Evolutionary conservation across 2,888 invertebrate genomes (phyloP).

Genomic region (Tetheella fluctuosa): DNA sequence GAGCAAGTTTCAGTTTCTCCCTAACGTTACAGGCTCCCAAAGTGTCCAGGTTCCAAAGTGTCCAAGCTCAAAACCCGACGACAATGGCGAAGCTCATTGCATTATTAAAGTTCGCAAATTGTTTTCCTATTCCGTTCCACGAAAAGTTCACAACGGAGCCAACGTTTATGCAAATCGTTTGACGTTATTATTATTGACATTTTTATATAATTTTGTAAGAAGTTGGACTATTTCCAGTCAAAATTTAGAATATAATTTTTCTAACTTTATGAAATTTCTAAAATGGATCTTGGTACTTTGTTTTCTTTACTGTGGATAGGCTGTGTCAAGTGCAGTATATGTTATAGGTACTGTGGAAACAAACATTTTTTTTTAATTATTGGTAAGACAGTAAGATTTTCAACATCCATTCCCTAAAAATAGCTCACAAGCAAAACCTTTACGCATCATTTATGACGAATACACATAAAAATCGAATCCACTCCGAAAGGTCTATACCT

Average conservation of each 20-base stretch:
- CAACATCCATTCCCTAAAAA: no score
- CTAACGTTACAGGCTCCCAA: constrained; percentile 37
- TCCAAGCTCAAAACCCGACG: constrained; percentile 24
- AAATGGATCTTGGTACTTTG: no score
- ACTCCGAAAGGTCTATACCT: constrained; percentile 5
- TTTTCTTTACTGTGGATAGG: no score
- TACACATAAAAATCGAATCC: not conserved
- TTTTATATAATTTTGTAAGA: not conserved
- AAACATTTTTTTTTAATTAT: no score
- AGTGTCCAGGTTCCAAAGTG: no score
- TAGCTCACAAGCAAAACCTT: not conserved
- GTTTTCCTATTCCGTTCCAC: not conserved
- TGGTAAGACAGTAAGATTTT: no score
- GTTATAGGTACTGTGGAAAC: no score
- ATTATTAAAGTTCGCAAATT: constrained; percentile 6
- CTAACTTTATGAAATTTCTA: no score
- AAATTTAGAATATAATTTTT: not conserved
- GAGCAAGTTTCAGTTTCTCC: constrained; percentile 23
- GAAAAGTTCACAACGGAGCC: not conserved
- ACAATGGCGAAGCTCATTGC: constrained; percentile 26
- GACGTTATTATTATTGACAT: not conserved
- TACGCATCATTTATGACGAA: not conserved
- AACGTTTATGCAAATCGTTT: not conserved
- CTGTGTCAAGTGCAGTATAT: no score
- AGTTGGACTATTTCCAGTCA: not conserved